Base-by-base conservation (phyloP, 2,797 vertebrate genomes). In the Salarias fasciatus region DNA sequence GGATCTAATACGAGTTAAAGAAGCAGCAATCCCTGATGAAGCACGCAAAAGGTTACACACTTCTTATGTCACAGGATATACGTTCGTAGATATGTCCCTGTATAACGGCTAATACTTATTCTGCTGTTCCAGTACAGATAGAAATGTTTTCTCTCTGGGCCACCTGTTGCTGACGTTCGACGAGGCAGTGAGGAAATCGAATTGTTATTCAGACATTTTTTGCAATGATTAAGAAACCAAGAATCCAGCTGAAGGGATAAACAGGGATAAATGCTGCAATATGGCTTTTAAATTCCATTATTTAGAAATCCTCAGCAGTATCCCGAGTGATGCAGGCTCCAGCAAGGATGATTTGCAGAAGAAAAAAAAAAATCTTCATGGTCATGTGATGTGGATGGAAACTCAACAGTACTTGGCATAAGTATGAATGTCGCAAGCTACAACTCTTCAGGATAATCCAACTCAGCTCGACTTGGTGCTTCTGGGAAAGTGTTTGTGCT, bases 81-180 rank as follows among this genome's bases (percentile, higher is more conserved):
- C 72, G 57, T 37, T 42, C 41, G 30, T 53, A 47, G 33, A 13
- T 9, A 35, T 9, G 18, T 24, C 18, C 18, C 18, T 24, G 24
- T 24, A 18, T 24, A 2, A 18, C 18, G 24, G 18, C 18, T 3
- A 3, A 60, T 38, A 4, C 37, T 46, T 10, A 31, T 14, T 59
- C 41, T 49, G 12, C 3, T 53, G 18, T 41, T 58, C 37, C 33
- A 30, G 10, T 41, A 11, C 11, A 36, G 15, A 8, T 11, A 31
- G 46, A 9, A 30, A 12, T 7, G 10, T 18, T 13, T 31, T 44
- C 43, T 41, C 35, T 29, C 28, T 1, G 14, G 8, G 37, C 59
- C 45, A 60, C 11, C 29, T 69, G 57, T 63, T 77, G 67, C 71
- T 54, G 28, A 45, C 31, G 45, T 38, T 33, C 4, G n/a, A 4